Conservation (phyloP, 2,888 invertebrate species). For the Amphipyra tragopoginis region DNA sequence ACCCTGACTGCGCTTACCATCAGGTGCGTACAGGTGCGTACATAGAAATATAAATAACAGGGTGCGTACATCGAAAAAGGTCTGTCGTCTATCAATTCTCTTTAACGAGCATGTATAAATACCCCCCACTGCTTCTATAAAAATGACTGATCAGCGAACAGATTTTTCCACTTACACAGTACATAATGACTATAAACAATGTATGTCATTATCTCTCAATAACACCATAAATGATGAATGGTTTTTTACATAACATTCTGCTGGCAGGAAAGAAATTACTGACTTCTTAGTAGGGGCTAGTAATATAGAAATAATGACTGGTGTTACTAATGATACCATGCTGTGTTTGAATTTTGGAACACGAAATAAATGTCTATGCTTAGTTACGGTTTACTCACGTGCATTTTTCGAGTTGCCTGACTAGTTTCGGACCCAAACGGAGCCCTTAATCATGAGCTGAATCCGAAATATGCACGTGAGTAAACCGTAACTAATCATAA, state of each 20-base stretch:
- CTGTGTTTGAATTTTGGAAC: constrained; percentile 16
- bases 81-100: background rate
- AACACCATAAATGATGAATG: constrained; percentile 22
- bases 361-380: background rate
- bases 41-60: too few relatives aligned
- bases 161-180: constrained; percentile 14
- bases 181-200: constrained; percentile 13
- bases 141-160: background rate
- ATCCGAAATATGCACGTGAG: too few relatives aligned
- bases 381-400: too few relatives aligned
- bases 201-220: constrained; percentile 21
- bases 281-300: constrained; percentile 48
- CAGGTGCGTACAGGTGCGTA: too few relatives aligned
- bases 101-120: background rate
- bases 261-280: constrained; percentile 40
- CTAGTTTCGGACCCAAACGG: too few relatives aligned
- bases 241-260: constrained; percentile 53
- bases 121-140: constrained; percentile 4
- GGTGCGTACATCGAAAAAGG: too few relatives aligned
- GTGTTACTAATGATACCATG: constrained; percentile 15
- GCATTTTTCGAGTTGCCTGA: too few relatives aligned
- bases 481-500: too few relatives aligned
- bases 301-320: constrained; percentile 69
- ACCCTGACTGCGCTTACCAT: too few relatives aligned
- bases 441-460: too few relatives aligned